Conservation (phyloP, 2,797 vertebrate species). For the Babyrousa celebensis region DNA sequence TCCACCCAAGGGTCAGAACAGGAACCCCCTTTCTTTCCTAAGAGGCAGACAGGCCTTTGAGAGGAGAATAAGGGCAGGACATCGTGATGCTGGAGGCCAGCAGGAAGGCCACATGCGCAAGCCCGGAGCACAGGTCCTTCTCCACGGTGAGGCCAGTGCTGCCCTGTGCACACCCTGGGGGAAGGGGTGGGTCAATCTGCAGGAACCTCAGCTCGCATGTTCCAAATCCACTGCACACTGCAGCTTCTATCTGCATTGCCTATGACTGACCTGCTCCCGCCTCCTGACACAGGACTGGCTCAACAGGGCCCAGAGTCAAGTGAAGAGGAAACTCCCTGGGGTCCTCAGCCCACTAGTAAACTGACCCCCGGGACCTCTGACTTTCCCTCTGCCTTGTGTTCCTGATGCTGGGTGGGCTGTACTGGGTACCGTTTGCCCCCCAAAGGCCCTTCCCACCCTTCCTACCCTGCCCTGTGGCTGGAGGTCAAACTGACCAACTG, state of each 20-base stretch:
- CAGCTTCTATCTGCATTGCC: background rate
- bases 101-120: background rate
- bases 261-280: background rate
- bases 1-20: background rate
- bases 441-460: no score
- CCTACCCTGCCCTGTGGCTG: background rate
- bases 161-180: no score
- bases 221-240: background rate
- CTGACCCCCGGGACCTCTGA: background rate
- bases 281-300: background rate
- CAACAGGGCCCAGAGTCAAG: no score
- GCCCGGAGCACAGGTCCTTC: background rate
- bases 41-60: background rate
- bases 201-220: background rate
- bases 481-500: background rate
- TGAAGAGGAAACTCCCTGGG: background rate
- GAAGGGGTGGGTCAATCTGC: rapidly evolving
- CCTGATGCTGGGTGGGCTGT: rapidly evolving
- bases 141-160: rapidly evolving
- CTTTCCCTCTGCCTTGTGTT: background rate
- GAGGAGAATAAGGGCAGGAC: background rate
- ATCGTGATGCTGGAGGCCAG: background rate
- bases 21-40: background rate
- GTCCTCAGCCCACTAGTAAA: background rate
- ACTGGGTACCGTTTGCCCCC: background rate